Evolutionary conservation across 2,797 vertebrate genomes (phyloP), one percentile per base, ranked within the genome.

Genomic region (Podargus strigoides): DNA sequence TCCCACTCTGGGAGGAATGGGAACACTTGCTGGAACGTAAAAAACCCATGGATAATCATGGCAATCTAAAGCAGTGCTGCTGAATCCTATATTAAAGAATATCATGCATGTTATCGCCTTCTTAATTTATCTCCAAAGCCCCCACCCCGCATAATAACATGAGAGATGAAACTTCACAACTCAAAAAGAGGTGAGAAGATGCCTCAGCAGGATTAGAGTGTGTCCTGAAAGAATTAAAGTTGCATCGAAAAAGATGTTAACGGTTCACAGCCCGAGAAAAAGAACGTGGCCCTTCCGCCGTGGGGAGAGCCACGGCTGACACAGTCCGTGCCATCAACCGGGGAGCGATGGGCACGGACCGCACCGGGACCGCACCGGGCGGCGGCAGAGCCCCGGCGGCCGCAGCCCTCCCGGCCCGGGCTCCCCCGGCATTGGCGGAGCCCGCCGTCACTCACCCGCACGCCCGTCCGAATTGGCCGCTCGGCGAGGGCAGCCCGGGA

Each of bases 401-500:
- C 14, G 44, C 56, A 47, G 50, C 58, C 21, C 58, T 6, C 16
- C 50, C 47, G 55, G 39, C 53, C 60, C 36, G 20, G 47, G 37
- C 41, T 47, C 21, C 34, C 53, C 44, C 74, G 14, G 14, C 69
- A 41, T 53, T 55, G 67, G 92, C 78, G 9, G 50, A 37, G 47
- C 24, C 34, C 72, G 49, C 88, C 44, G 66, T 41, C 89, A 53
- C 58, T 68, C 89, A 36, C 41, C 36, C 19, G 50, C 41, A 4
- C 79, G 62, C 85, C 67, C 84, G 5, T 28, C 64, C 80, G 56
- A 81, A 50, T 42, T 52, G 56, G 85, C 34, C 27, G 47, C 67
- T 34, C 73, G 30, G 9, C 26, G 37, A 9, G 28, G 23, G 86
- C 92, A 95, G 97, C 92, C 94, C 97, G 96, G 96, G 97, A 98